Evolutionary conservation across 2,888 invertebrate genomes (phyloP), one percentile per base, ranked within the genome.

Genomic region (Aphrophora alni): DNA sequence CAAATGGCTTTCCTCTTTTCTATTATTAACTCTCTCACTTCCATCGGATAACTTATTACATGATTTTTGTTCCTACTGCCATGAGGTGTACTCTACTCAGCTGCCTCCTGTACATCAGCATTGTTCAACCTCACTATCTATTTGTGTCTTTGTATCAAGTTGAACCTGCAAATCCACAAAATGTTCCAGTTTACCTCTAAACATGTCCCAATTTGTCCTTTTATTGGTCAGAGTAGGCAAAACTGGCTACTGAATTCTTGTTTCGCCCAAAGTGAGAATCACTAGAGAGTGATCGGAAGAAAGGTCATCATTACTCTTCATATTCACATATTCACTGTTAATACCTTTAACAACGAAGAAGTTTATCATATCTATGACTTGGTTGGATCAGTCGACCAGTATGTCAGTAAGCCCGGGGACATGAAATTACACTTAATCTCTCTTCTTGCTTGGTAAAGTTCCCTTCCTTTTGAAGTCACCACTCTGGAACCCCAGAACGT

Each of bases 231-330:
- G 14, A 7, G 21, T 33, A 21, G 73, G 73, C 17, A 33, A 38
- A 26, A 7, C 10, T 77, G 68, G 28, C 68, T 77, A 68, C 26
- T n/a, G n/a, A 1, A 77, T 68, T 3, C 68, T 68, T 21, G n/a
- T 3, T n/a, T 27, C 21, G n/a, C 77, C 59, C 3, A 77, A 1
- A 27, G 77, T 77, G 10, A 68, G 28, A 68, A 68, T 25, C 28
- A 68, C n/a, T 27, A 68, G 21, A 17, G 68, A 68, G 17, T 77
- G 77, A 68, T 77, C 68, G n/a, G 77, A 77, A 17, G 59, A 25
- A 1, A 59, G 68, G 38, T 77, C 77, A 25, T 59, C 27, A 68
- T 8, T 33, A 33, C 28, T 28, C n/a, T 26, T 44, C 27, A 59
- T 21, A 38, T 28, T 28, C 12, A 68, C n/a, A 25, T n/a, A 68